These are phyloP conservation scores for Tuta absoluta DNA, from an alignment of 2,888 invertebrate species.

Conservation along the genomic window DNA sequence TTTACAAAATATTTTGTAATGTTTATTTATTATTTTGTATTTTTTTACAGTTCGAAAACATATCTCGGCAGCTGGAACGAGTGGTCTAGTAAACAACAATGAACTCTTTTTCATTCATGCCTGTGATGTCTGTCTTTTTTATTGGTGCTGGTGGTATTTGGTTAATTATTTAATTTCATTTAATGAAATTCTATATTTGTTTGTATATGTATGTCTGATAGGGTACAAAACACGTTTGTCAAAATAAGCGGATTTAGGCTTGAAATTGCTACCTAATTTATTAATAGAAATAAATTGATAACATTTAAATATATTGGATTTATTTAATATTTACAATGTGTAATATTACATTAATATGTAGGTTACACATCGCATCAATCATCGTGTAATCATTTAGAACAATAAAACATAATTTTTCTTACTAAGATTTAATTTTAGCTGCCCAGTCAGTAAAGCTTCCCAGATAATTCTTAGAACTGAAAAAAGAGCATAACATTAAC, in stretches of 20 bases:
- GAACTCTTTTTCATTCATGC: slow-evolving; percentile 25
- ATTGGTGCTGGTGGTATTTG: slow-evolving; percentile 2
- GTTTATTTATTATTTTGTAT: background rate
- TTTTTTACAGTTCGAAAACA: slow-evolving; percentile 65
- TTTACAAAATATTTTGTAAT: too few relatives aligned
- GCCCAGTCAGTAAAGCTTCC: slow-evolving; percentile 84
- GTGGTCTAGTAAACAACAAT: slow-evolving; percentile 64
- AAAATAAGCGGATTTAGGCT: too few relatives aligned
- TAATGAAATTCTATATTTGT: background rate
- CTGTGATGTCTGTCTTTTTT: background rate
- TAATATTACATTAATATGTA: too few relatives aligned
- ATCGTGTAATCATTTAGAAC: too few relatives aligned
- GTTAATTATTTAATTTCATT: background rate
- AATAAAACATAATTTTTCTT: too few relatives aligned
- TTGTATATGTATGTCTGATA: too few relatives aligned
- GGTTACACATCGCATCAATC: too few relatives aligned
- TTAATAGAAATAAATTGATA: too few relatives aligned
- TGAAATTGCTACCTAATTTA: too few relatives aligned
- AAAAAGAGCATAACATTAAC: slow-evolving; percentile 42
- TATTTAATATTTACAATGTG: too few relatives aligned
- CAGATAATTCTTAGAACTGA: slow-evolving; percentile 79
- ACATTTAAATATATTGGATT: too few relatives aligned
- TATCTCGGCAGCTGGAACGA: slow-evolving; percentile 77
- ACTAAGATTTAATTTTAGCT: slow-evolving; percentile 39
- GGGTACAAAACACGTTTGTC: too few relatives aligned